phyloP scores from a whole-genome alignment of 2,888 invertebrate genomes.

The Heliconius ethilla region DNA sequence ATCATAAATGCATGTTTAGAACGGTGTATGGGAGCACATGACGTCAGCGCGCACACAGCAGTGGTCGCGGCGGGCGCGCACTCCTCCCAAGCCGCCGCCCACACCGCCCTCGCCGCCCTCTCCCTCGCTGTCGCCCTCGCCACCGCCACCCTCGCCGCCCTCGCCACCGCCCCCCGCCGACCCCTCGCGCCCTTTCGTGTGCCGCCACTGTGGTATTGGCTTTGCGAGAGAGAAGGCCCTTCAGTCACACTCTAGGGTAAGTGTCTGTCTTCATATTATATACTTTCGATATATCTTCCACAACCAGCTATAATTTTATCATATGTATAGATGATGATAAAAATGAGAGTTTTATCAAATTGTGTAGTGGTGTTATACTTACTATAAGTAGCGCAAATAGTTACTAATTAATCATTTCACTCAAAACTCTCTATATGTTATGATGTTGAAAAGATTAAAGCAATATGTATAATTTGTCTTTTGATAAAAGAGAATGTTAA shows the following conservation, averaged over 20 bases:
- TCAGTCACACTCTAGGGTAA: slow-evolving; percentile 86
- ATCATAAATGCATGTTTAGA: slow-evolving; percentile 50
- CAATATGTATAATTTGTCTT: too few relatives aligned
- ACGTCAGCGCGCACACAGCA: slow-evolving; percentile 79
- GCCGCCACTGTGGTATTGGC: slow-evolving; percentile 84
- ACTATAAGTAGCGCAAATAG: too few relatives aligned
- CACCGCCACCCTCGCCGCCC: slow-evolving; percentile 50
- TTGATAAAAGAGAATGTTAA: too few relatives aligned
- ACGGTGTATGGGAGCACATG: slow-evolving; percentile 76
- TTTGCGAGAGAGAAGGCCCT: slow-evolving; percentile 92
- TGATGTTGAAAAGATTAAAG: too few relatives aligned
- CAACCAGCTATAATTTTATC: too few relatives aligned
- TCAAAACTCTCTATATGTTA: too few relatives aligned
- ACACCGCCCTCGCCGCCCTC: slow-evolving; percentile 52
- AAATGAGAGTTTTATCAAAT: too few relatives aligned
- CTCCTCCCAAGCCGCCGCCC: slow-evolving; percentile 54
- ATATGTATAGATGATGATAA: too few relatives aligned
- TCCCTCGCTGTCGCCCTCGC: slow-evolving; percentile 50
- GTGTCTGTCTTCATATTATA: neutral
- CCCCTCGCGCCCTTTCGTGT: slow-evolving; percentile 90
- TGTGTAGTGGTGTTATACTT: too few relatives aligned
- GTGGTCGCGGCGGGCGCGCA: slow-evolving; percentile 71
- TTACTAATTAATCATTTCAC: too few relatives aligned
- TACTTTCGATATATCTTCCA: too few relatives aligned
- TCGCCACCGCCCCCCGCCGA: slow-evolving; percentile 76